Evolutionary conservation across 2,113 vertebrate genomes (phyloP).

Genomic region (Caranx melampygus): DNA sequence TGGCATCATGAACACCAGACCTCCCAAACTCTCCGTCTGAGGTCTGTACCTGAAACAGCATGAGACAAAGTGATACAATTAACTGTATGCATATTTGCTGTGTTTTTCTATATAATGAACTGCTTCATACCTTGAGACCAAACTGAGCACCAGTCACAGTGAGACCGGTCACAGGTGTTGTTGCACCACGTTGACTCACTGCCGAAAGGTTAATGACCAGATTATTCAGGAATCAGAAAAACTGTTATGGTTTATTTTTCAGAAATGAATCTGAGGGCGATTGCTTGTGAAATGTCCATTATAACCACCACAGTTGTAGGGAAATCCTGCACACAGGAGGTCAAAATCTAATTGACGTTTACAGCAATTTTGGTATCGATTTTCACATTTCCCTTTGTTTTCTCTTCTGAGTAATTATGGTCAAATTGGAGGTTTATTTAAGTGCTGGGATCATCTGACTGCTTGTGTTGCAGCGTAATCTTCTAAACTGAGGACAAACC

Average conservation of each 20-base stretch:
- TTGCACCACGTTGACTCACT: not conserved
- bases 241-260: not conserved
- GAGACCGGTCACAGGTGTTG: slow-evolving; percentile 31
- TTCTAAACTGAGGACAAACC: not conserved
- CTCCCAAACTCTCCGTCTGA: slow-evolving; percentile 26
- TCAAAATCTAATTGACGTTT: not conserved
- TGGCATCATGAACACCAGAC: slow-evolving; percentile 28
- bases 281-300: not conserved
- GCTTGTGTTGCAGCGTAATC: not conserved
- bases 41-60: not conserved
- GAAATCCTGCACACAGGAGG: not conserved
- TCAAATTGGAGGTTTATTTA: not conserved
- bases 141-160: too few relatives aligned
- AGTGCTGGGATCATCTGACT: not conserved
- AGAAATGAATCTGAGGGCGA: not conserved
- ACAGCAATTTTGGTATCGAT: not conserved
- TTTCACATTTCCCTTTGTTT: not conserved
- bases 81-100: not conserved
- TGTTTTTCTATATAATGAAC: too few relatives aligned
- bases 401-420: not conserved
- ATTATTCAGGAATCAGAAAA: slow-evolving; percentile 26
- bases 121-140: too few relatives aligned
- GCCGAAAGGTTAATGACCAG: slow-evolving; percentile 1
- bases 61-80: not conserved
- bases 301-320: not conserved